These are phyloP conservation scores for Hylaeus volcanicus DNA, from an alignment of 1,140 invertebrate genomes.

Conservation along the genomic window DNA sequence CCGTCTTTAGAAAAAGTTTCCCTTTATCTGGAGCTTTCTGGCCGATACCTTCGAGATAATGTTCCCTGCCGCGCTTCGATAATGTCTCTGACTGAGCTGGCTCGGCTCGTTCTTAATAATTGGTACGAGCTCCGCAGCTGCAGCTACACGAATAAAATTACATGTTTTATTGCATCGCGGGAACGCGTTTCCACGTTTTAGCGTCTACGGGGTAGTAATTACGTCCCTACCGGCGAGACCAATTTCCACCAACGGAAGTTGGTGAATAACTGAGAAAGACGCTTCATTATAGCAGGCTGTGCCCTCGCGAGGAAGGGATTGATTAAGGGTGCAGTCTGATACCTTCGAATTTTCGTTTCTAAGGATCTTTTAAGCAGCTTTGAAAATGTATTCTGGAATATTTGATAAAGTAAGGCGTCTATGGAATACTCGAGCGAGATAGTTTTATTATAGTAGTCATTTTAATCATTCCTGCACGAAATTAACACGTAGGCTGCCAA, in stretches of 20 bases:
- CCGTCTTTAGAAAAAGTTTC: not conserved
- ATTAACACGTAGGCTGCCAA: too few species aligned
- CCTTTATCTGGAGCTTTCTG: not conserved
- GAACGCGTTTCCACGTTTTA: not conserved
- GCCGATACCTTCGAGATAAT: conserved; percentile 3
- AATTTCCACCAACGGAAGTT: not conserved
- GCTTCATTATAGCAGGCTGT: too few species aligned
- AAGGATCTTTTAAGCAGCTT: too few species aligned
- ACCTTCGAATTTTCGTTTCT: too few species aligned
- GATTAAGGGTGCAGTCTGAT: too few species aligned
- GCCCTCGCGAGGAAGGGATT: too few species aligned
- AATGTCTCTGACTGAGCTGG: not conserved
- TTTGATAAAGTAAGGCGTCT: too few species aligned
- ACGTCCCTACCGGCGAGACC: not conserved
- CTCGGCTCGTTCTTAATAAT: not conserved
- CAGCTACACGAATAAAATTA: conserved; percentile 5
- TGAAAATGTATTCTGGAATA: too few species aligned
- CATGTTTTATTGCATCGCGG: not conserved
- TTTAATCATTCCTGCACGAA: too few species aligned
- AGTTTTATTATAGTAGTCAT: too few species aligned
- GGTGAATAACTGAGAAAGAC: not conserved
- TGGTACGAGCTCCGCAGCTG: conserved; percentile 6
- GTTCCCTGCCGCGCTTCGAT: not conserved
- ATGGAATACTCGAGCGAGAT: too few species aligned
- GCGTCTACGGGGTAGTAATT: not conserved